Evolutionary conservation across 2,797 vertebrate species (phyloP).

Genomic region (Centropyge bicolor): DNA sequence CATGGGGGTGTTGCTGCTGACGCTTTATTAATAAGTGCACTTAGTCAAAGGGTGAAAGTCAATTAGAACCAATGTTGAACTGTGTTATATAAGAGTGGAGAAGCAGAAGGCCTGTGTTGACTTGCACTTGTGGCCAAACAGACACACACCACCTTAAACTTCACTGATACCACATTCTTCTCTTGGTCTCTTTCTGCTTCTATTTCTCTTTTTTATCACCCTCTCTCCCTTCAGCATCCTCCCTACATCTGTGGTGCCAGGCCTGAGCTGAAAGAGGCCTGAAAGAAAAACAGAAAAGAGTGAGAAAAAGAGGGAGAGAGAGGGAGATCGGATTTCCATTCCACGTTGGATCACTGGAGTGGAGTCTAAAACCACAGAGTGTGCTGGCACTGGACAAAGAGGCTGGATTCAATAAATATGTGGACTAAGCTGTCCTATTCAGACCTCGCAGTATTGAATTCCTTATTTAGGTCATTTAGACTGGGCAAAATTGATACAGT

Average conservation of each 20-base stretch:
- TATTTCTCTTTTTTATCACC: conserved; percentile 27
- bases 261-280: conserved; percentile 38
- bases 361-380: conserved; percentile 85
- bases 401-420: conserved; percentile 88
- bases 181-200: conserved; percentile 6
- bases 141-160: conserved; percentile 18
- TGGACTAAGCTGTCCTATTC: conserved; percentile 84
- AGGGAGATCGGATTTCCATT: conserved; percentile 81
- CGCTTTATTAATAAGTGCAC: conserved; percentile 6
- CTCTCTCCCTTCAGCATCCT: conserved; percentile 40
- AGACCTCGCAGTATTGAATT: conserved; percentile 81
- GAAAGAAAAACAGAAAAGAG: conserved; percentile 60
- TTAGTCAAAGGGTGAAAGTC: conserved; percentile 10
- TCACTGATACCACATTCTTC: conserved; percentile 9
- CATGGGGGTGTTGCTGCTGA: too few relatives aligned
- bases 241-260: conserved; percentile 59
- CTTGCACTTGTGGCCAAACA: conserved; percentile 17
- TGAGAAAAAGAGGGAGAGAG: conserved; percentile 43
- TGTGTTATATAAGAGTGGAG: conserved; percentile 12
- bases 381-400: conserved; percentile 85
- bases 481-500: conserved; percentile 84
- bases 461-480: conserved; percentile 87
- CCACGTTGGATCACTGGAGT: conserved; percentile 83
- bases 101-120: not conserved
- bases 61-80: conserved; percentile 38